Evolutionary conservation across 2,888 invertebrate genomes (phyloP), one percentile per base, ranked within the genome.

Genomic region (Epistrophe grossulariae): DNA sequence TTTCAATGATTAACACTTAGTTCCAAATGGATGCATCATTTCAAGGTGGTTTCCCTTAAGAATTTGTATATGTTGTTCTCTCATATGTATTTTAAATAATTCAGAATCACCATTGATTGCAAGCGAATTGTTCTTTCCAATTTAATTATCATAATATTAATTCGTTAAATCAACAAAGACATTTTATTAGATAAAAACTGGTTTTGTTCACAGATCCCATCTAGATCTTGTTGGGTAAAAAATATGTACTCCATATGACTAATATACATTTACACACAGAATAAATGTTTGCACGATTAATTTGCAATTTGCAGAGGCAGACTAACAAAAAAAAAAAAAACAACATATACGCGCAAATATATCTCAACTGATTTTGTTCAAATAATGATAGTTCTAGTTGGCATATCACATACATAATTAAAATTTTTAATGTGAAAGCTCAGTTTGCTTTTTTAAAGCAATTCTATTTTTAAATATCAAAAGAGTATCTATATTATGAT

Each of bases 111-210:
- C 13, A 35, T 35, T 35, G 1, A n/a, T 11, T 66, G 17, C 8
- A 28, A 2, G 3, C 45, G 6, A 10, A 11, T 2, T 19, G 66
- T 66, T 35, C 13, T 50, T 66, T 19, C 31, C 66, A 66, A 50
- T 35, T 66, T 66, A 50, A 66, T 48, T 50, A 66, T 66, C 48
- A 66, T 48, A 35, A 35, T 66, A 48, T 66, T 66, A 45, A 66
- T 7, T 40, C 13, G n/a, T 45, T n/a, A 45, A 45, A 55, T 28
- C 28, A 24, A 15, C 7, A 55, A 55, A 55, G 15, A 28, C 15
- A 55, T 55, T 59, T 35, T 11, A 59, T 59, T 59, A 38, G 59
- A 59, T 35, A 59, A 59, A 38, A 59, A 38, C 59, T 38, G 59
- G 17, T 11, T n/a, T 50, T 15, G 13, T 3, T 24, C 59, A 59